Evolutionary conservation across 2,113 vertebrate species (phyloP), one percentile per base, ranked within the genome.

Genomic region (Prionailurus viverrinus): DNA sequence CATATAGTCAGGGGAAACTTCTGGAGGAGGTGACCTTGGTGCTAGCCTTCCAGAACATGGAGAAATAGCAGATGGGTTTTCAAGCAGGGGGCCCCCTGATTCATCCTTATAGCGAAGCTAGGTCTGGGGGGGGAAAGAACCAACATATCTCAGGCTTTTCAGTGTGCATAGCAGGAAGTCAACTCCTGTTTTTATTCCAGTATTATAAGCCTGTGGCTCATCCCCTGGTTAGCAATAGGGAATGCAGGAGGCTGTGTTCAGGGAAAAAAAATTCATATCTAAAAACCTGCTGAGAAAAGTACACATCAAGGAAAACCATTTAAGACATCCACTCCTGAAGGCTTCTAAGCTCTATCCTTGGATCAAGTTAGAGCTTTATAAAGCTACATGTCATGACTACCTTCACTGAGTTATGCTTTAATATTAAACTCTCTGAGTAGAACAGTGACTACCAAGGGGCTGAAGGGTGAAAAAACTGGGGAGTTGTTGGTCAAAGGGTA

Each of bases 251-350:
- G 9, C n/a, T 58, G 3, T 33, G 14, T 69, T 93, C 41, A 80
- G 61, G 61, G 89, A 68, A 93, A 61, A 96, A 80, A 89, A 88
- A 7, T 63, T 76, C 14, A 16, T 61, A 27, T 25, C 29, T 86
- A 63, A 95, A 92, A 23, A 27, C 10, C n/a, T 53, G 19, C 53
- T 81, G 41, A 95, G 58, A 89, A 92, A 87, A 76, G 21, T 78
- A 14, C 31, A 68, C 27, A 78, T 76, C 36, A 83, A 89, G 66
- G 19, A 97, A 93, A 96, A 55, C 51, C 39, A 87, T 90, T 76
- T 74, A 66, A 71, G 12, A 61, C 3, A 51, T n/a, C 80, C 23
- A 71, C 6, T 83, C 71, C 53, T 66, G 19, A 65, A 92, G 27
- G 66, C 36, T 89, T 93, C 15, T 27, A 63, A 89, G 39, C 19